phyloP scores from a whole-genome alignment of 2,888 invertebrate species.

The Rotaria macrura region DNA sequence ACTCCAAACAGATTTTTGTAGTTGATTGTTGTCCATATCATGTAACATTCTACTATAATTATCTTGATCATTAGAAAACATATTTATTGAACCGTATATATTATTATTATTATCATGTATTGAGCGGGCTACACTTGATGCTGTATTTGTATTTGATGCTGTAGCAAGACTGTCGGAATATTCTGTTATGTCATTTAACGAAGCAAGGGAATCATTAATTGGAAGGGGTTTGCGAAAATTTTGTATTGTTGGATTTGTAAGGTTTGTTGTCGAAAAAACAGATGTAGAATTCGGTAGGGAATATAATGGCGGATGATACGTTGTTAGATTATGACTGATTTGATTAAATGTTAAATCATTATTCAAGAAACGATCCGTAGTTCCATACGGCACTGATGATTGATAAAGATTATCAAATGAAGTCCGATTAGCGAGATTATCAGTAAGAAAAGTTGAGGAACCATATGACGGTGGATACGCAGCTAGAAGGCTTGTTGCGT shows the following conservation, averaged over 20 bases:
- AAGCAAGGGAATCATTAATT: background rate
- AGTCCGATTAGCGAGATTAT: background rate
- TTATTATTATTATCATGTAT: background rate
- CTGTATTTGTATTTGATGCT: background rate
- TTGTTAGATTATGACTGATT: background rate
- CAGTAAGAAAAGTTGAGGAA: background rate
- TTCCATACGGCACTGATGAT: background rate
- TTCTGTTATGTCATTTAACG: background rate
- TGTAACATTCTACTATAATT: background rate
- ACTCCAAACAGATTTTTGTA: background rate
- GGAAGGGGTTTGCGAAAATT: background rate
- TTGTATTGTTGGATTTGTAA: background rate
- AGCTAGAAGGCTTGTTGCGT: background rate
- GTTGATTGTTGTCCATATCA: background rate
- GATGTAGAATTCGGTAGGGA: background rate
- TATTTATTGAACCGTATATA: background rate
- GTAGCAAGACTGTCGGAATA: background rate
- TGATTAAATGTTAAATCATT: background rate
- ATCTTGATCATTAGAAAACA: background rate
- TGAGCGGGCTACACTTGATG: slow-evolving; percentile 2
- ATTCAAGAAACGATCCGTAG: background rate
- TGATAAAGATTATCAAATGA: background rate
- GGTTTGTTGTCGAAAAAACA: background rate
- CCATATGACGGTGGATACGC: background rate
- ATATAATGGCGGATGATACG: background rate